Conservation (phyloP, 2,888 invertebrate species). For the Alcis repandata region DNA sequence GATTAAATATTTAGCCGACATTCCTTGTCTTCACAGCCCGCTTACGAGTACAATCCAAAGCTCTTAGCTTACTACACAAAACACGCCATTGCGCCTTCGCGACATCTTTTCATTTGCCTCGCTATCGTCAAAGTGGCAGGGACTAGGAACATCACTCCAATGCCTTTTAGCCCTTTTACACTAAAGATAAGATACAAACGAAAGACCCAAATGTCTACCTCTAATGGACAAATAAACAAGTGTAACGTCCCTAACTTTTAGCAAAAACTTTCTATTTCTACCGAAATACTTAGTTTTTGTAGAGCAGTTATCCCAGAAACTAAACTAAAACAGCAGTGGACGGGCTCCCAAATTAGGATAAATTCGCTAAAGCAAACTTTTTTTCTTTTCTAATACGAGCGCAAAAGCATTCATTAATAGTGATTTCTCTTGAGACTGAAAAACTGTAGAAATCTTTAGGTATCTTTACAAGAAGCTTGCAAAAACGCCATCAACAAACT, state of each 20-base stretch:
- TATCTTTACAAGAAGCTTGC: slow-evolving; percentile 23
- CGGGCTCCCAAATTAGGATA: slow-evolving; percentile 25
- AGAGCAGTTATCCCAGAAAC: slow-evolving; percentile 9
- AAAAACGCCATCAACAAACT: slow-evolving; percentile 35
- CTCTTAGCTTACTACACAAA: slow-evolving; percentile 36
- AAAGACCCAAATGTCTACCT: slow-evolving; percentile 30
- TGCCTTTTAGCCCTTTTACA: slow-evolving; percentile 43
- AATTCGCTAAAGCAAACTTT: slow-evolving; percentile 21
- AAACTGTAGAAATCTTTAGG: slow-evolving; percentile 28
- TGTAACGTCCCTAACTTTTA: slow-evolving; percentile 30
- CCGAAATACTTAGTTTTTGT: slow-evolving; percentile 22
- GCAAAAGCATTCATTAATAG: slow-evolving; percentile 46
- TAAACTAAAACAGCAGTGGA: slow-evolving; percentile 19
- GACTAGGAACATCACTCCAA: slow-evolving; percentile 41
- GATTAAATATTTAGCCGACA: slow-evolving; percentile 56
- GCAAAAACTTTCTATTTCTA: slow-evolving; percentile 13
- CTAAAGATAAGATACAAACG: slow-evolving; percentile 36
- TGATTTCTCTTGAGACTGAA: slow-evolving; percentile 51
- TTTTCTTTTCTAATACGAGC: slow-evolving; percentile 23
- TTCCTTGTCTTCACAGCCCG: slow-evolving; percentile 48
- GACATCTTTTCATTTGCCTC: slow-evolving; percentile 37
- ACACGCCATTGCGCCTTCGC: slow-evolving; percentile 25
- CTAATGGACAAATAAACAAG: slow-evolving; percentile 41
- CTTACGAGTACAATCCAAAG: slow-evolving; percentile 48
- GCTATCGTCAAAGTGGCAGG: slow-evolving; percentile 40